Percentiles rank a stretch among this genome's conserved stretches.
Conservation (phyloP, 2,113 vertebrate genomes). For the Zonotrichia leucophrys region DNA sequence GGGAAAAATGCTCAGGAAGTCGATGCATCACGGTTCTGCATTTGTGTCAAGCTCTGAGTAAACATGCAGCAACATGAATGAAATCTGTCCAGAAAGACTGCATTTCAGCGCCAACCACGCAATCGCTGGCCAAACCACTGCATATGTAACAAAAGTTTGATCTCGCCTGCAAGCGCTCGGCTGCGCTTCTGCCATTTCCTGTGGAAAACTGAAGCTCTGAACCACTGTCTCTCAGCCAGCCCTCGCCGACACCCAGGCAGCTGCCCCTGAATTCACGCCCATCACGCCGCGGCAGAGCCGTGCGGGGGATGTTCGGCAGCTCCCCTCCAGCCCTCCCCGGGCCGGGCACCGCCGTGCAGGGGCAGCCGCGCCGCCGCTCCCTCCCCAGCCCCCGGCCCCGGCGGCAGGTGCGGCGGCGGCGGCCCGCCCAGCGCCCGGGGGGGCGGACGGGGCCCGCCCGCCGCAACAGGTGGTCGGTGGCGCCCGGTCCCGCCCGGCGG, state of each 20-base stretch:
- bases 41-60: constrained; percentile 41
- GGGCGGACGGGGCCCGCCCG: too few species aligned
- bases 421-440: neutral
- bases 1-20: neutral
- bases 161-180: constrained; percentile 66
- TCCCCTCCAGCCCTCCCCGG: neutral
- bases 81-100: constrained; percentile 74
- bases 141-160: constrained; percentile 77
- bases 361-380: neutral
- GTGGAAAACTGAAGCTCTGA: constrained; percentile 67
- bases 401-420: neutral
- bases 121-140: constrained; percentile 72
- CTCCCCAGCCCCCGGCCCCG: neutral
- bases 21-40: constrained; percentile 32
- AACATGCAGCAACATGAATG: constrained; percentile 76
- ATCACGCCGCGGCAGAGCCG: neutral
- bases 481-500: neutral
- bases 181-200: constrained; percentile 74
- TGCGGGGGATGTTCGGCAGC: neutral
- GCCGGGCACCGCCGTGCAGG: neutral
- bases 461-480: neutral
- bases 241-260: neutral
- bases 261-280: neutral
- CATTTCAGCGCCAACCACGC: constrained; percentile 68
- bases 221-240: neutral